Base-by-base conservation (phyloP, 2,797 vertebrate genomes). In the Scarus forsteni region DNA sequence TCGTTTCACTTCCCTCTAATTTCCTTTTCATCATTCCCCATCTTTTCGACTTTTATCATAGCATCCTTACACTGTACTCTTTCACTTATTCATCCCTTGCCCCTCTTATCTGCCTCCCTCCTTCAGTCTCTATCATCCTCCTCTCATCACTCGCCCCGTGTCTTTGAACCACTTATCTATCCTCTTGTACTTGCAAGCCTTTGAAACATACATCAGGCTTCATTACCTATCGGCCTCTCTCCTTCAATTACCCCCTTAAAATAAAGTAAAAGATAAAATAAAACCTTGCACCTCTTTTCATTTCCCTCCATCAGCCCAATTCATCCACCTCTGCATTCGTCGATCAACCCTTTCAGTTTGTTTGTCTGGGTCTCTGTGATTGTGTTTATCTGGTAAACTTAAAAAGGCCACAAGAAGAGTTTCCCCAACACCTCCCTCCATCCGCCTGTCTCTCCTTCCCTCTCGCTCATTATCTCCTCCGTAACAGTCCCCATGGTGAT, bases 401-500 rank as follows among this genome's bases (percentile, higher is more conserved):
- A 62, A 45, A 38, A 68, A 60, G 56, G 64, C 66, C 39, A 59
- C 15, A 19, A 42, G 19, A 77, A 62, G 60, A 71, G 58, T 66
- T 59, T 19, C 49, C 57, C 54, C 48, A 18, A 43, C 12, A 1
- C 42, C 19, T 0, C 59, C 54, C 54, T 69, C 58, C 74, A 75
- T 78, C 65, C 2, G 12, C 57, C 70, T 72, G 73, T 76, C 57
- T 69, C 72, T 80, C 59, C 11, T 55, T 70, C 5, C 13, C 69
- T 76, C 69, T 70, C 1, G 35, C 77, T 86, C 75, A 83, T 84
- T 84, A 90, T 94, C 91, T 90, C 86, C 88, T 80, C 84, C 49
- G 93, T 90, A 92, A 93, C 90, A 77, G 92, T 94, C 91, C 91
- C 92, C 90, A 92, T 93, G 90, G 92, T 89, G 90, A 94, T 89